Evolutionary conservation across 2,797 vertebrate species (phyloP).

Genomic region (Leptoclinus maculatus): DNA sequence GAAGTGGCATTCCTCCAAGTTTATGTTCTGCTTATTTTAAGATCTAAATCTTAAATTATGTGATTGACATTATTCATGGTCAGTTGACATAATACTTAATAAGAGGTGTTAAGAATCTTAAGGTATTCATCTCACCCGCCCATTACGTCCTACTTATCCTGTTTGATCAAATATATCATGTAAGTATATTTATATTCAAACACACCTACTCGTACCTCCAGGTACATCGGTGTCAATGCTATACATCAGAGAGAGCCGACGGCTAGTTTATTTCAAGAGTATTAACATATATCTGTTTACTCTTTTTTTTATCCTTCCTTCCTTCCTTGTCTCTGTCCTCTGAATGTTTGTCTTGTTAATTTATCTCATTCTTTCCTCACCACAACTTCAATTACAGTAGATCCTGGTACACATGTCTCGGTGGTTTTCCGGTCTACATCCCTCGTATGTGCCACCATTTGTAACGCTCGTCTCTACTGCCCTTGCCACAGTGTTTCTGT

Average conservation of each 20-base stretch:
- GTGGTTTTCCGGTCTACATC: conserved; percentile 1
- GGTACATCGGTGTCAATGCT: conserved; percentile 23
- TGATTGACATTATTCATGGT: background rate
- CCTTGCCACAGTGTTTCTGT: background rate
- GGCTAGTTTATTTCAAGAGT: conserved; percentile 29
- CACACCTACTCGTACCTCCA: background rate
- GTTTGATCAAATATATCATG: conserved; percentile 3
- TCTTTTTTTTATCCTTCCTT: conserved; percentile 55
- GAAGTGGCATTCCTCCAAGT: background rate
- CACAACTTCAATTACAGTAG: conserved; percentile 43
- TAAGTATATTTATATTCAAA: background rate
- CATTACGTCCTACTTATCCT: background rate
- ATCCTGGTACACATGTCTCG: conserved; percentile 28
- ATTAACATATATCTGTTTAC: conserved; percentile 44
- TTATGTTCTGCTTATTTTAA: background rate
- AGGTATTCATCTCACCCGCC: background rate
- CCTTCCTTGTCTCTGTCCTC: conserved; percentile 30
- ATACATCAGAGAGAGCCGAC: background rate
- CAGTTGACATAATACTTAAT: background rate
- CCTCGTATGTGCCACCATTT: conserved; percentile 15
- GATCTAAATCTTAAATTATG: background rate
- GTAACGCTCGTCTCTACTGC: background rate
- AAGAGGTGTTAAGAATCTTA: background rate
- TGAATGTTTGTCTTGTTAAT: conserved; percentile 46
- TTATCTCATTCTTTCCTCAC: conserved; percentile 35